Conservation (phyloP, 1,140 invertebrate species). For the Musca domestica region DNA sequence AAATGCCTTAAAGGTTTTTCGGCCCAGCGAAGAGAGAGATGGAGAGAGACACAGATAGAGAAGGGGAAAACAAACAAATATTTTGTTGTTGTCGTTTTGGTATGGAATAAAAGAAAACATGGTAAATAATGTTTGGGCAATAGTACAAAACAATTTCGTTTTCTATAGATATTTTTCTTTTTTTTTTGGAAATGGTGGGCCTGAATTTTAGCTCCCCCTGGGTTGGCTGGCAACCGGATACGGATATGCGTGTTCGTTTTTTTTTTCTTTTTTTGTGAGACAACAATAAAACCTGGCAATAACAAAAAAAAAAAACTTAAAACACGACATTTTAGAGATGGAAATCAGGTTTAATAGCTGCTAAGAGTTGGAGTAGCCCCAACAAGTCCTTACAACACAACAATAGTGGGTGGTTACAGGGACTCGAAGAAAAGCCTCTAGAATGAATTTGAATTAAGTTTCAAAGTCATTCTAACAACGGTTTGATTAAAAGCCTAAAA, state of each 20-base stretch:
- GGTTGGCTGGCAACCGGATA: constrained; percentile 25
- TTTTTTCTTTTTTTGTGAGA: constrained; percentile 23
- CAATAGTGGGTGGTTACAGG: background rate
- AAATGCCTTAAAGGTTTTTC: constrained; percentile 11
- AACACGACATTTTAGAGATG: constrained; percentile 25
- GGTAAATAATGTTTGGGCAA: too few relatives aligned
- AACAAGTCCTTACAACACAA: too few relatives aligned
- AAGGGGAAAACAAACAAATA: background rate
- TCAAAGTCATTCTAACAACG: too few relatives aligned
- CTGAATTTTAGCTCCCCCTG: background rate
- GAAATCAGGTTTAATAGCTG: constrained; percentile 7
- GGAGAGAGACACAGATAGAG: background rate
- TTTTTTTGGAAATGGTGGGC: background rate
- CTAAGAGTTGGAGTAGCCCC: too few relatives aligned
- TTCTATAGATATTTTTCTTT: too few relatives aligned
- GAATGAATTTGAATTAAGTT: background rate
- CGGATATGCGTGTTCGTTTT: constrained; percentile 23
- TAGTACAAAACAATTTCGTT: too few relatives aligned
- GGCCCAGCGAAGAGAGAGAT: too few relatives aligned
- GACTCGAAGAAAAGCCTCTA: background rate
- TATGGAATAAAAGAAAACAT: too few relatives aligned
- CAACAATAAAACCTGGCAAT: constrained; percentile 17
- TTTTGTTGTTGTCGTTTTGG: too few relatives aligned
- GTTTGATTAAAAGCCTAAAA: too few relatives aligned
- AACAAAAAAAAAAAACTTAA: constrained; percentile 16